Conservation (phyloP, 2,888 invertebrate genomes). For the Carabus problematicus region DNA sequence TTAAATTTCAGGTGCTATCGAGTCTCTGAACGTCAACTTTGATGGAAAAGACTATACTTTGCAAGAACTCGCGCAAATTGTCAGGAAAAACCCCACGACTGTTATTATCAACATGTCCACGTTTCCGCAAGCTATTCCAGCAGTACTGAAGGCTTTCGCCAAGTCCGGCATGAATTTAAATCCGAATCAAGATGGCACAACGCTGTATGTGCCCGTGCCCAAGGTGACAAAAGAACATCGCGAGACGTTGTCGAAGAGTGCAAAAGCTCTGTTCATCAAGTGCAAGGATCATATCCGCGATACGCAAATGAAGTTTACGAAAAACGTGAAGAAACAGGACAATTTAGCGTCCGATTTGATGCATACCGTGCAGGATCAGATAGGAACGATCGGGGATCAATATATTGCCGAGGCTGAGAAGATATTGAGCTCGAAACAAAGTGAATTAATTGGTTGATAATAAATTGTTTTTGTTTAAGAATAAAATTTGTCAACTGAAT, state of each 20-base stretch:
- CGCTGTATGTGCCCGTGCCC: constrained; percentile 85
- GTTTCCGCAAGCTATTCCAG: constrained; percentile 86
- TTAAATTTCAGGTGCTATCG: constrained; percentile 71
- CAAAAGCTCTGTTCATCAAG: constrained; percentile 80
- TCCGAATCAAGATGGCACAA: constrained; percentile 94
- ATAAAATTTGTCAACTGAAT: not conserved
- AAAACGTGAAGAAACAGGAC: constrained; percentile 73
- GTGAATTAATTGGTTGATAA: constrained; percentile 74
- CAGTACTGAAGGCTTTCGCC: constrained; percentile 76
- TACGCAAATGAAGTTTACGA: constrained; percentile 75
- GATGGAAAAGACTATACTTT: constrained; percentile 83
- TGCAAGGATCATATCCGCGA: constrained; percentile 79
- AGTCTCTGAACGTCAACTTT: constrained; percentile 74
- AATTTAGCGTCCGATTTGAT: constrained; percentile 75
- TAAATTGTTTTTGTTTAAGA: constrained; percentile 43
- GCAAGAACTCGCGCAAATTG: constrained; percentile 88
- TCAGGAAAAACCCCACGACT: constrained; percentile 85
- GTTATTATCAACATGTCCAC: constrained; percentile 83
- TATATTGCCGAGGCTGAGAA: constrained; percentile 71
- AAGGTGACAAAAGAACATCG: constrained; percentile 95
- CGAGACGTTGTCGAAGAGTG: constrained; percentile 86
- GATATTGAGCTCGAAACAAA: constrained; percentile 73
- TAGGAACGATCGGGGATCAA: constrained; percentile 72
- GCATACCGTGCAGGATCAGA: constrained; percentile 72
- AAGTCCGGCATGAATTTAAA: constrained; percentile 89